Evolutionary conservation across 2,113 vertebrate species (phyloP), one percentile per base, ranked within the genome.

Genomic region (Trogon melanurus): DNA sequence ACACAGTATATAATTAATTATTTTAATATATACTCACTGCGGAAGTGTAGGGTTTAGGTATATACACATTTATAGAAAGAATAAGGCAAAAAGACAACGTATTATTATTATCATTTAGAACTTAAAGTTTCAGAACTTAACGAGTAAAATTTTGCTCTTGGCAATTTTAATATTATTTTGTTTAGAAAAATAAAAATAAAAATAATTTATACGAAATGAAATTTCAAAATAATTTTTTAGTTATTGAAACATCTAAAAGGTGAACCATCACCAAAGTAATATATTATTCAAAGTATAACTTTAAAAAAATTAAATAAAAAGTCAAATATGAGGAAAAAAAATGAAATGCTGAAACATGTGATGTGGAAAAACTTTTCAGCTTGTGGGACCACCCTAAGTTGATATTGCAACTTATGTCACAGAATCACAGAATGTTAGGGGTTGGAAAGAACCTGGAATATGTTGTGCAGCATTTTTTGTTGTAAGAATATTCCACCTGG

Each of bases 131-230:
- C 50, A 41, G 41, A 75, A 20, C 13, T 22, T 66, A 67, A 36
- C 0, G 0, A 26, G 6, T 65, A 72, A 27, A 4, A 26, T 60
- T 91, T 78, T 91, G 6, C 26, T 4, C 79, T 30, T 51, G 18
- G 2, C 5, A 71, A 25, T 62, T n/a, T 29, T n/a, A 27, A 1
- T 50, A 47, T 47, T 32, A 48, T 81, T 41, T 6, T 66, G 12
- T 50, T 54, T 62, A 81, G 51, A 81, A 87, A 83, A 76, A 50
- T 3, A 88, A 87, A 83, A 76, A 50, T 3, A 88, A 71, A 23
- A 84, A 48, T 26, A 45, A 26, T 26, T 47, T 4, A 10, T 23
- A 30, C 4, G 0, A 91, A 57, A 79, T 70, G 3, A 83, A 48
- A 74, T 80, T 32, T 66, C 4, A 53, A 70, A 73, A 70, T 34